Conservation (phyloP, 2,797 vertebrate genomes). For the Myiotriccus ornatus region DNA sequence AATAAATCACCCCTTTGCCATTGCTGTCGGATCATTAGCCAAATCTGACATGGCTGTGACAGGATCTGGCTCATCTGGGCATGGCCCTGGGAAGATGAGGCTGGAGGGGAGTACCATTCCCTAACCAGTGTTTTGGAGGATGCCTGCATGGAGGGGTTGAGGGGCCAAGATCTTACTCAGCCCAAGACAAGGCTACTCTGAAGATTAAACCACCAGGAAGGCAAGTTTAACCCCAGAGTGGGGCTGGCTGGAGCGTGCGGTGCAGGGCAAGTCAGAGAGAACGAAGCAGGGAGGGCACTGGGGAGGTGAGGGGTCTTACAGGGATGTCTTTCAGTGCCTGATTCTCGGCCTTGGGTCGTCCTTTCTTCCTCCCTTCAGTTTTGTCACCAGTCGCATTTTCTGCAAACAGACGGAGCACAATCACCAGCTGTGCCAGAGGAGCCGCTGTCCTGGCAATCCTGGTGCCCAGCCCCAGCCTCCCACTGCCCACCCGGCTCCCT, state of each 20-base stretch:
- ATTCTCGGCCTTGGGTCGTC: conserved; percentile 87
- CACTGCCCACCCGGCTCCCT: background rate
- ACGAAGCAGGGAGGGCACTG: accelerated
- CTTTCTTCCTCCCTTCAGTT: conserved; percentile 90
- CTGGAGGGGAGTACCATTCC: background rate
- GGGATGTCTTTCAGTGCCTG: conserved; percentile 92
- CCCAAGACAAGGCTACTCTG: background rate
- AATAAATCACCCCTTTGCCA: background rate
- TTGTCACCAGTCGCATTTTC: conserved; percentile 84
- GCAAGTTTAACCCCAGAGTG: background rate
- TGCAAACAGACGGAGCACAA: conserved; percentile 39
- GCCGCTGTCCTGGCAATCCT: accelerated
- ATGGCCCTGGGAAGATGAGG: background rate
- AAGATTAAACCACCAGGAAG: background rate
- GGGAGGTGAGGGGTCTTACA: conserved; percentile 77
- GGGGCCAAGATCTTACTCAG: background rate
- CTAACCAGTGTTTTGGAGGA: background rate
- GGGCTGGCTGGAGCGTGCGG: accelerated
- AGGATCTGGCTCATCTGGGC: background rate
- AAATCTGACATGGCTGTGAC: background rate
- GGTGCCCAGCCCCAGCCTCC: background rate
- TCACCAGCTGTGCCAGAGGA: accelerated
- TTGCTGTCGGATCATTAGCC: background rate
- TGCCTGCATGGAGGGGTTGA: background rate
- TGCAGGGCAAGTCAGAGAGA: background rate